Conservation (phyloP, 2,797 vertebrate species). For the Mus spretus region DNA sequence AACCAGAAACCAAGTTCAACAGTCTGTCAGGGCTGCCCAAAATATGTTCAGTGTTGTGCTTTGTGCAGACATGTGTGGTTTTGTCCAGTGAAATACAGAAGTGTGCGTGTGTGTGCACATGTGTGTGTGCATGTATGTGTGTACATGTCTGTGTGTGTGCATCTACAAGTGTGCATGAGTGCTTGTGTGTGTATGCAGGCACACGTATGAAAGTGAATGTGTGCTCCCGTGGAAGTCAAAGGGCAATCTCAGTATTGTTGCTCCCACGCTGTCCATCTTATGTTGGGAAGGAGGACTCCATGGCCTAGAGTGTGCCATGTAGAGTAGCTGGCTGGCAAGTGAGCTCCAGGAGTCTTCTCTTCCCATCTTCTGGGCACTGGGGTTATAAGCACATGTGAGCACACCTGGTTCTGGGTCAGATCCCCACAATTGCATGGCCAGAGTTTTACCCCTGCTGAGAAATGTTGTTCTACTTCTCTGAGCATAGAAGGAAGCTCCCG, state of each 20-base stretch:
- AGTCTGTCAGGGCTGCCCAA: no score
- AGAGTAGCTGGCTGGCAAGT: neutral
- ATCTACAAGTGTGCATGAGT: no score
- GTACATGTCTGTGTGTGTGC: neutral
- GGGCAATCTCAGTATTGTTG: neutral
- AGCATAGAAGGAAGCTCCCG: neutral
- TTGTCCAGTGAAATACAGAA: rapidly evolving
- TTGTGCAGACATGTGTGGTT: neutral
- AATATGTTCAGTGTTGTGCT: neutral
- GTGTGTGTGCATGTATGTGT: no score
- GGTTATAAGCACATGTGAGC: neutral
- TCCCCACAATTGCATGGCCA: neutral
- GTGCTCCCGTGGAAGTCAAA: neutral
- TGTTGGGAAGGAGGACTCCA: neutral
- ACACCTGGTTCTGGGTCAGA: neutral
- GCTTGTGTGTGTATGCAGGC: no score
- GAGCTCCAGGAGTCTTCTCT: neutral
- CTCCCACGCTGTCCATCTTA: neutral
- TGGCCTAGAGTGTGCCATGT: neutral
- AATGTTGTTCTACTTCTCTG: no score
- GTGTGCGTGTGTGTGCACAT: no score
- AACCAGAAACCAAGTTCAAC: neutral
- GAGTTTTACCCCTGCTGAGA: neutral
- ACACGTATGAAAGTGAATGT: neutral
- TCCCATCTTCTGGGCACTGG: neutral